These are phyloP conservation scores for Osmerus mordax DNA, from an alignment of 2,113 vertebrate species.

Conservation along the genomic window DNA sequence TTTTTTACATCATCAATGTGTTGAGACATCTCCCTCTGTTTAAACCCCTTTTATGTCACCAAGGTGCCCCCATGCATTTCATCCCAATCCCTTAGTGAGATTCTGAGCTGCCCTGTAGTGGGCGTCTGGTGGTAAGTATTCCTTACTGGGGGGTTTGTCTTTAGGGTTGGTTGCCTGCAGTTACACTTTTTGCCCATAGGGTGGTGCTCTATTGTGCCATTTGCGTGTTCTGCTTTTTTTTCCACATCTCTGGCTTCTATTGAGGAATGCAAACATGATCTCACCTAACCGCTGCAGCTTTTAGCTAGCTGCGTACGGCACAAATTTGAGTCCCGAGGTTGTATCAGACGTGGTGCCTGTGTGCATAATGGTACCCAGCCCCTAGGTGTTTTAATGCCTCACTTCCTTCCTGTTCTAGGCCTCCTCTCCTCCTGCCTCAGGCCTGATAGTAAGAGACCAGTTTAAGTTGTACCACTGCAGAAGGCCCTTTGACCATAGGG, in stretches of 20 bases:
- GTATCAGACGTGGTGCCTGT: constrained; percentile 24
- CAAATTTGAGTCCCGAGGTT: constrained; percentile 20
- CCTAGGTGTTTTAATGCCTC: constrained; percentile 45
- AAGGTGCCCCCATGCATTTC: constrained; percentile 72
- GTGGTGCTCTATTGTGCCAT: constrained; percentile 51
- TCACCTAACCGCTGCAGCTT: constrained; percentile 2
- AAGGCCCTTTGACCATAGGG: constrained; percentile 47
- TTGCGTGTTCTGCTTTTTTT: not conserved
- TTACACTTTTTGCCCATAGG: constrained; percentile 53
- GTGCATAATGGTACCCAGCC: constrained; percentile 12
- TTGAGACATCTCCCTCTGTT: constrained; percentile 67
- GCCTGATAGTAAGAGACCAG: constrained; percentile 67
- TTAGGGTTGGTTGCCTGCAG: constrained; percentile 52
- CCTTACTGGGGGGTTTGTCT: constrained; percentile 54
- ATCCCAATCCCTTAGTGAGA: constrained; percentile 70
- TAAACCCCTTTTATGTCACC: constrained; percentile 66
- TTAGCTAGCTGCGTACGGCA: constrained; percentile 12
- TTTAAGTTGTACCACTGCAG: constrained; percentile 57
- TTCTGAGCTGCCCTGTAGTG: constrained; percentile 62
- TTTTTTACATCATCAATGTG: constrained; percentile 59
- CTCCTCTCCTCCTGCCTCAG: constrained; percentile 70
- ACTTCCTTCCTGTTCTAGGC: constrained; percentile 65
- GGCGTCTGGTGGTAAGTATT: constrained; percentile 66
- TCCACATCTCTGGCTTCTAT: constrained; percentile 6
- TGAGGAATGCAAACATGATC: constrained; percentile 20